These are phyloP conservation scores for Falco novaeseelandiae DNA, from an alignment of 2,797 vertebrate genomes.

Conservation along the genomic window DNA sequence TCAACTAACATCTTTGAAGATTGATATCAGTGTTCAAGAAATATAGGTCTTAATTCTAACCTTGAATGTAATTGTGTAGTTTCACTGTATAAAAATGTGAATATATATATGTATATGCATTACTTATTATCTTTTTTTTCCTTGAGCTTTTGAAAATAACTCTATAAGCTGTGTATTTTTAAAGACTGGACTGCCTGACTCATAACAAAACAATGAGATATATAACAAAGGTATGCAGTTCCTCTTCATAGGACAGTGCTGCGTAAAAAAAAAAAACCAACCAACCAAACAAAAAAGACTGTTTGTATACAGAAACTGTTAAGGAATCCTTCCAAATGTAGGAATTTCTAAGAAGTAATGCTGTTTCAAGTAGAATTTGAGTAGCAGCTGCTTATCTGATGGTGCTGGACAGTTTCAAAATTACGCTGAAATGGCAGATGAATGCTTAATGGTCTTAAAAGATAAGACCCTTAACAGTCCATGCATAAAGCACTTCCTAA, in stretches of 20 bases:
- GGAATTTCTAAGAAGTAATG: background rate
- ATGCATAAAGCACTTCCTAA: background rate
- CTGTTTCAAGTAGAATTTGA: background rate
- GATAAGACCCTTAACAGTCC: background rate
- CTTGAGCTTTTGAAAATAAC: background rate
- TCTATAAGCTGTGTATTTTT: background rate
- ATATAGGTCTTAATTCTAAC: background rate
- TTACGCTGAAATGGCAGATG: background rate
- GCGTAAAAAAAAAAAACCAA: background rate
- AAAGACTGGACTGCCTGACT: background rate
- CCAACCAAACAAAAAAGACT: no score
- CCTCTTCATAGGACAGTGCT: background rate
- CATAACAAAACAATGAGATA: background rate
- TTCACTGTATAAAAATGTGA: background rate
- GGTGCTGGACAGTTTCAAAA: background rate
- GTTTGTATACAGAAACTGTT: background rate
- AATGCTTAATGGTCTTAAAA: background rate
- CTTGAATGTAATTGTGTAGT: background rate
- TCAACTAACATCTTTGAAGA: slow-evolving; percentile 5
- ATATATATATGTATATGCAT: background rate
- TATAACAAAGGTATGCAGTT: background rate
- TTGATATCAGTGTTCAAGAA: background rate
- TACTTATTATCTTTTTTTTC: background rate
- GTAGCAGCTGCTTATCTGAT: background rate
- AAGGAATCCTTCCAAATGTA: background rate